Conservation (phyloP, 1,140 invertebrate genomes). For the Microvelia longipes region DNA sequence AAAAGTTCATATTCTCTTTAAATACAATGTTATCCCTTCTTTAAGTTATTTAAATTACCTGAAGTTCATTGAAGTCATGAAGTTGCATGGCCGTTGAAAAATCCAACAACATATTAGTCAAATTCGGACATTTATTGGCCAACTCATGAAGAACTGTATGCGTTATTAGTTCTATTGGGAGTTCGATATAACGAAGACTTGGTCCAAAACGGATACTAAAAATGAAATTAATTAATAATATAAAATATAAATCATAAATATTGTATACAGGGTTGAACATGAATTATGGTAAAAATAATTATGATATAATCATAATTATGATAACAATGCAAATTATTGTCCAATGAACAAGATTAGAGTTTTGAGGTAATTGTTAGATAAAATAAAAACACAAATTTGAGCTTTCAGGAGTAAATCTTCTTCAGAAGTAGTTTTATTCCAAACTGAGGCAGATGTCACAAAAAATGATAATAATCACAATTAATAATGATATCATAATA, state of each 20-base stretch:
- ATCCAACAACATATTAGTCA: constrained; percentile 94
- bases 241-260: not conserved
- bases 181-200: constrained; percentile 83
- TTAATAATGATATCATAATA: no score
- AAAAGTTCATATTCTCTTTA: no score
- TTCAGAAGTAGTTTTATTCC: no score
- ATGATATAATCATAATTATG: not conserved
- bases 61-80: constrained; percentile 97
- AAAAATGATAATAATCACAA: no score
- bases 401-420: no score
- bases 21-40: no score
- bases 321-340: no score
- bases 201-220: constrained; percentile 66
- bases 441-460: no score
- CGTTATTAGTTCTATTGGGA: constrained; percentile 95
- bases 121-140: constrained; percentile 89
- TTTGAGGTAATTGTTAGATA: no score
- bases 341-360: no score
- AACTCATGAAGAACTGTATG: constrained; percentile 94
- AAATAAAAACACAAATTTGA: no score
- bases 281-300: not conserved
- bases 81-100: constrained; percentile 98
- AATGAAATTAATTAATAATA: constrained; percentile 9
- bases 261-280: not conserved
- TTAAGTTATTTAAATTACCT: constrained; percentile 36